phyloP scores from a whole-genome alignment of 1,140 invertebrate genomes.

The Brachionus rotundiformis region DNA sequence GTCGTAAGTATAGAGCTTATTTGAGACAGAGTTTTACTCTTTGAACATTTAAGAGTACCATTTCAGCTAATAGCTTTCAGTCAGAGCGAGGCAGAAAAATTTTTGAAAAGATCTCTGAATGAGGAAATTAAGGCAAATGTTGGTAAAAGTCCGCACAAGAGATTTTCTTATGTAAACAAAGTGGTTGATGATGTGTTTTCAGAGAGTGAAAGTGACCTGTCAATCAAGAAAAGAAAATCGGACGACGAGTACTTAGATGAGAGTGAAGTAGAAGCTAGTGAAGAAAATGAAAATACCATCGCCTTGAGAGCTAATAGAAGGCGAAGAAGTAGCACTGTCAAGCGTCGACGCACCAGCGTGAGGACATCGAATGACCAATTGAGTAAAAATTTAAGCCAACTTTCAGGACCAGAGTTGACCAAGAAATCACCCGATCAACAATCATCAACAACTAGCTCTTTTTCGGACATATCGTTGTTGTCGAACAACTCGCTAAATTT shows the following conservation, averaged over 20 bases:
- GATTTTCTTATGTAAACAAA: conserved; percentile 30
- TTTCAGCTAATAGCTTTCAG: neutral
- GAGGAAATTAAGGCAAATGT: neutral
- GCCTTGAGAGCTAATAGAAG: neutral
- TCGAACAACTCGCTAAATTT: neutral
- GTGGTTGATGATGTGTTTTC: neutral
- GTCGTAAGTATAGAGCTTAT: neutral
- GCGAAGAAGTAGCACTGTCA: neutral
- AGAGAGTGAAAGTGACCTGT: neutral
- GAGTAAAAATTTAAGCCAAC: neutral
- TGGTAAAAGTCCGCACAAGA: neutral
- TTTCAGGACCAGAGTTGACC: neutral
- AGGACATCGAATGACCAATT: neutral
- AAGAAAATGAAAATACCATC: neutral
- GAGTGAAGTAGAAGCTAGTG: neutral
- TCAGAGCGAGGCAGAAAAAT: neutral
- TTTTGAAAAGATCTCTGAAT: neutral
- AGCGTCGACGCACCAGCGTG: neutral
- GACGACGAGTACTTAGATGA: neutral
- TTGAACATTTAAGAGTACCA: neutral
- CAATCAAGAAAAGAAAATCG: neutral
- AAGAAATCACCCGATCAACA: neutral
- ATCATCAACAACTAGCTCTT: neutral
- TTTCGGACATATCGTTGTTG: neutral
- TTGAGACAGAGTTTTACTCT: too few relatives aligned